phyloP scores from a whole-genome alignment of 2,888 invertebrate species.

The Hartigia nigra region DNA sequence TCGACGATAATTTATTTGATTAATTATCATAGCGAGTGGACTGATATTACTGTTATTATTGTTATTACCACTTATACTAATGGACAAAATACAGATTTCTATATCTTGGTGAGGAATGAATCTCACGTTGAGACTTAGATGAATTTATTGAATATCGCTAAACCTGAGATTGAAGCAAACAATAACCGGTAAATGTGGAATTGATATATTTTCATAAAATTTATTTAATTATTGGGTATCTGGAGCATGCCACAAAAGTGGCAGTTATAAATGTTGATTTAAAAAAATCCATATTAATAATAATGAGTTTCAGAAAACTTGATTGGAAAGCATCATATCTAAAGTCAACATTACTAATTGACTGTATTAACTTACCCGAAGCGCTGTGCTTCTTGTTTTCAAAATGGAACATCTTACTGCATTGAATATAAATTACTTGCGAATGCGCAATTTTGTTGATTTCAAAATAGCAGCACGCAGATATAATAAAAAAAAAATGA shows the following conservation, averaged over 20 bases:
- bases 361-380: conserved; percentile 10
- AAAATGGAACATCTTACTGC: not conserved
- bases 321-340: conserved; percentile 15
- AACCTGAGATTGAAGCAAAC: not conserved
- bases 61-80: not conserved
- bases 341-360: conserved; percentile 23
- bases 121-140: not conserved
- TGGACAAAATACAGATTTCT: not conserved
- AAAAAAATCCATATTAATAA: conserved; percentile 37
- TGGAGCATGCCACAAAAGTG: not conserved
- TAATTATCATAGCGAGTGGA: not conserved
- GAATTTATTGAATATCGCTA: not conserved
- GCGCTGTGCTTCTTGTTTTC: not conserved
- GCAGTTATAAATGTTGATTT: conserved; percentile 59
- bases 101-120: not conserved
- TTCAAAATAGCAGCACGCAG: too few relatives aligned
- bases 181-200: not conserved
- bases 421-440: not conserved
- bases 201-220: not conserved
- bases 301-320: conserved; percentile 20
- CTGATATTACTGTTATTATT: not conserved
- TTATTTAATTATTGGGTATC: not conserved
- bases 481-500: too few relatives aligned
- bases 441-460: not conserved
- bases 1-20: not conserved